Conservation (phyloP, 1,140 invertebrate genomes). For the Eueides isabella region DNA sequence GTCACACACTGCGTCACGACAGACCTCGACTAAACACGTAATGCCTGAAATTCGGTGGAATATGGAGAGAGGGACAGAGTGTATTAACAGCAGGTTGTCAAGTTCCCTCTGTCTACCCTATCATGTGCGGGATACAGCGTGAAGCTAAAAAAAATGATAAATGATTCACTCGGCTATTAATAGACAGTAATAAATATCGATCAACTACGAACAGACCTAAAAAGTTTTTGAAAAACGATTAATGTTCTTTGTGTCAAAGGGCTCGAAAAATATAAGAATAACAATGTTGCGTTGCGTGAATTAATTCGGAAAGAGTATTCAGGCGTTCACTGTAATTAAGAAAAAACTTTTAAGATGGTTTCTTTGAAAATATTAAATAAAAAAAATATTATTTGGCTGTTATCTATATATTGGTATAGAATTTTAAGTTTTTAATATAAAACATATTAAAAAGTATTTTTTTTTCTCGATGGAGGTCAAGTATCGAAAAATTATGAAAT, state of each 20-base stretch:
- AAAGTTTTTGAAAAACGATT: constrained; percentile 4
- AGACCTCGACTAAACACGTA: too few relatives aligned
- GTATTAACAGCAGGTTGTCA: too few relatives aligned
- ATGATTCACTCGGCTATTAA: background rate
- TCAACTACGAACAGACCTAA: background rate
- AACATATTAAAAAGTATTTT: too few relatives aligned
- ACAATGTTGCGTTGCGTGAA: constrained; percentile 19
- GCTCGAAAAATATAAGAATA: constrained; percentile 30
- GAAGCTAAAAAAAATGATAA: too few relatives aligned
- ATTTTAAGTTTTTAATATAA: too few relatives aligned
- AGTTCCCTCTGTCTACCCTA: too few relatives aligned
- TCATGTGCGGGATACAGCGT: too few relatives aligned
- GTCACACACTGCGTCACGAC: too few relatives aligned
- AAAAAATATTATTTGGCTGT: background rate
- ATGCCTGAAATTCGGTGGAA: too few relatives aligned
- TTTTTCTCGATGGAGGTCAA: too few relatives aligned
- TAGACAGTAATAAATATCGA: constrained; percentile 1
- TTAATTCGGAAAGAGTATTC: constrained; percentile 32
- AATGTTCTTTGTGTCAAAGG: constrained; percentile 22
- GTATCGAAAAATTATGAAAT: too few relatives aligned
- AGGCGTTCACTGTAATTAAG: constrained; percentile 19
- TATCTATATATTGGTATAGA: background rate
- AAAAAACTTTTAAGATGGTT: constrained; percentile 4
- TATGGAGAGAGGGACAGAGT: too few relatives aligned
- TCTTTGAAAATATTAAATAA: background rate